Percentiles rank a stretch among this genome's conserved stretches.
Conservation (phyloP, 2,797 vertebrate genomes). For the Acanthis flammea region DNA sequence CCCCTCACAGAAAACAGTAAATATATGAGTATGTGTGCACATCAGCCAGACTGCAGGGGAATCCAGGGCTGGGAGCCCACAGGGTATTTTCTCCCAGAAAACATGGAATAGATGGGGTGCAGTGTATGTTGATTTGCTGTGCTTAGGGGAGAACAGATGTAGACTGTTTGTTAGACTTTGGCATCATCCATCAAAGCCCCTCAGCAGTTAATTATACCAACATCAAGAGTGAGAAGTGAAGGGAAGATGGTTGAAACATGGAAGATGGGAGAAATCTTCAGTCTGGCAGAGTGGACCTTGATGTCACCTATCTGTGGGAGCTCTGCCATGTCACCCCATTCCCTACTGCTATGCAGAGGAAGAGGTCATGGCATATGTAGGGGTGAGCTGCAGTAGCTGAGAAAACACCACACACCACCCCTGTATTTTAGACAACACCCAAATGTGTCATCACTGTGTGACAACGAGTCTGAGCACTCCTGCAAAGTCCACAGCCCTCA, state of each 20-base stretch:
- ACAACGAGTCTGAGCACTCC: rapidly evolving
- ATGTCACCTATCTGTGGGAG: no score
- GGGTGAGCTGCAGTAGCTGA: background rate
- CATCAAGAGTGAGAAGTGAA: background rate
- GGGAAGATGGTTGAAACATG: rapidly evolving
- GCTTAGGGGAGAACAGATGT: background rate
- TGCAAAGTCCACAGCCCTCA: background rate
- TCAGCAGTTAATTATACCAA: background rate
- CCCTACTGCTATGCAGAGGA: background rate
- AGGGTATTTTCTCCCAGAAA: background rate
- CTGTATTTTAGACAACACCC: background rate
- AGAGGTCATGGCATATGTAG: background rate
- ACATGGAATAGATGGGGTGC: rapidly evolving
- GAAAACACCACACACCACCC: background rate
- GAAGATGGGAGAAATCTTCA: background rate
- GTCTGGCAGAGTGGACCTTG: background rate
- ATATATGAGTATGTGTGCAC: no score
- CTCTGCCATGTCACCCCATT: background rate
- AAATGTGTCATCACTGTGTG: background rate
- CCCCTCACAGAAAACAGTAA: background rate
- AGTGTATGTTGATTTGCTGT: rapidly evolving
- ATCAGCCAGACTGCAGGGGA: background rate
- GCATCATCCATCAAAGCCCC: background rate
- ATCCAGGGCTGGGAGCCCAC: background rate
- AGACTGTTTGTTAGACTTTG: background rate